Evolutionary conservation across 2,888 invertebrate genomes (phyloP).

Genomic region (Parapristionchus giblindavisi): DNA sequence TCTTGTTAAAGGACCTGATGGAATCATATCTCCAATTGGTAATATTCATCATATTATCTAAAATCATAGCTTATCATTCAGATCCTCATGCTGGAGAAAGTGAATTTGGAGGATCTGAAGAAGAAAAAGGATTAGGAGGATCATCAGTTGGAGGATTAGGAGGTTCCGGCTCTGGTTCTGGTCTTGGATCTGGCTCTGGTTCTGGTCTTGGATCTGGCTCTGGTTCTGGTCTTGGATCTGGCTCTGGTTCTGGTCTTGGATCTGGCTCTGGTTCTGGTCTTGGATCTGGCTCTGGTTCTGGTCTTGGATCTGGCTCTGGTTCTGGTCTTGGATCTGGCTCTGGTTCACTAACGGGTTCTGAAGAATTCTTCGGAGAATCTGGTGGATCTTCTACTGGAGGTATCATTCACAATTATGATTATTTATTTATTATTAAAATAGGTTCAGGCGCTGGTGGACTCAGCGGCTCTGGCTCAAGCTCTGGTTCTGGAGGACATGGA

Average conservation of each 20-base stretch:
- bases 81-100: background rate
- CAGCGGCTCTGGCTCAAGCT: background rate
- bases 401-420: background rate
- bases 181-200: background rate
- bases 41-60: background rate
- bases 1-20: conserved; percentile 1
- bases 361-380: conserved; percentile 1
- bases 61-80: background rate
- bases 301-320: conserved; percentile 3
- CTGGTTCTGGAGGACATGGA: background rate
- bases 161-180: conserved; percentile 4
- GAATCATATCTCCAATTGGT: background rate
- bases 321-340: conserved; percentile 12
- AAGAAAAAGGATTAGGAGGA: conserved; percentile 1
- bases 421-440: background rate
- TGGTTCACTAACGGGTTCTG: conserved; percentile 1
- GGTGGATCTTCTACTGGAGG: conserved; percentile 1
- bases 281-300: conserved; percentile 8
- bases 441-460: background rate
- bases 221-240: conserved; percentile 4
- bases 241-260: conserved; percentile 14
- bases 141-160: background rate
- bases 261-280: conserved; percentile 4
- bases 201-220: background rate
- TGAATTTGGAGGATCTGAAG: conserved; percentile 1